Evolutionary conservation across 2,888 invertebrate species (phyloP), one percentile per base, ranked within the genome.

Genomic region (Agrilus biguttatus): DNA sequence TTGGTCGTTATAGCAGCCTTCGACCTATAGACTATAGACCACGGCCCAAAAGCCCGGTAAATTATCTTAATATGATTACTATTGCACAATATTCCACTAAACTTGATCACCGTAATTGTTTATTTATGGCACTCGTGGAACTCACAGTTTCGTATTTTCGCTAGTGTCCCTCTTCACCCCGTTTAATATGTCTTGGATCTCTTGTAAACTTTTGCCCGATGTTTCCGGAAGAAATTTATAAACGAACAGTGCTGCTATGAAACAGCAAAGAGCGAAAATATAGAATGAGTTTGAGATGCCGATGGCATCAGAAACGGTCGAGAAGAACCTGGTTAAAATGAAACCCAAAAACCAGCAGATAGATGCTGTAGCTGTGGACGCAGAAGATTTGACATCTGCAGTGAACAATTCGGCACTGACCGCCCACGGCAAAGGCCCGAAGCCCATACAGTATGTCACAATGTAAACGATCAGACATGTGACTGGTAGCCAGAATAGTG

Each of bases 381-480:
- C 85, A 8, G 75, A 70, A 0, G 83, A 78, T 64, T 87, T 86
- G 1, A 86, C 80, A 51, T 85, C 82, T 0, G 80, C 70, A n/a
- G 91, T 80, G 62, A 92, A 81, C 62, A 90, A 73, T 63, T 90
- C 90, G 1, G 85, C 82, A 74, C 88, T 77, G 17, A 89, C 78
- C 0, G 86, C 82, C 86, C 87, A 88, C 0, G 87, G 83, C 23
- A 88, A 62, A 0, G 87, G 83, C 2, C 92, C 87, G 42, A 83
- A 77, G 1, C 79, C 87, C 53, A 81, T 68, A 62, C 83, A 81
- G 66, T 86, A 88, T 0, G 80, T 76, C 40, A 80, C 68, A 45
- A 86, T 84, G 67, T 80, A 88, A 21, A 80, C 53, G 1, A 86
- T 73, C 34, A 88, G 65, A 0, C 83, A 77, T 3, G 75, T 61